These are phyloP conservation scores for Trichonephila clavipes DNA, from an alignment of 1,140 invertebrate species.

Conservation along the genomic window DNA sequence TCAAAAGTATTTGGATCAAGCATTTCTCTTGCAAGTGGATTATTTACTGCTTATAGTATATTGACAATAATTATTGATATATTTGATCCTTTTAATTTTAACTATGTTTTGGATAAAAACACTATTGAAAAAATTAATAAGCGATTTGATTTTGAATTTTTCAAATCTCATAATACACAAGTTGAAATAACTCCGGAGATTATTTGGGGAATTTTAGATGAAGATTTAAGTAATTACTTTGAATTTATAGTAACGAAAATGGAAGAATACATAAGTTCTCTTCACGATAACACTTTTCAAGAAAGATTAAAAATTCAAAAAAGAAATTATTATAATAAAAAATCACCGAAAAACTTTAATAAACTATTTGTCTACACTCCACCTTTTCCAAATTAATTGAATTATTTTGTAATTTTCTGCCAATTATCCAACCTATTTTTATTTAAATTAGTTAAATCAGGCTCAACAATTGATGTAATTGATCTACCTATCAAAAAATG, in stretches of 20 bases:
- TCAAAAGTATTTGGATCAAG: not conserved
- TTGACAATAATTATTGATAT: not conserved
- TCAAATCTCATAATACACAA: not conserved
- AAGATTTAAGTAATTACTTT: slow-evolving; percentile 19
- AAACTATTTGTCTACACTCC: too few species aligned
- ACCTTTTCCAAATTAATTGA: too few species aligned
- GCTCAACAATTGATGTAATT: too few species aligned
- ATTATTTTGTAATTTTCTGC: too few species aligned
- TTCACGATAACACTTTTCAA: not conserved
- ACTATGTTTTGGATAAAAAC: not conserved
- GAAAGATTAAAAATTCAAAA: slow-evolving; percentile 24
- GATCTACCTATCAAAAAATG: too few species aligned
- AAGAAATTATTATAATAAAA: not conserved
- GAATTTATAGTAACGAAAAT: not conserved
- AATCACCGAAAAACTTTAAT: too few species aligned
- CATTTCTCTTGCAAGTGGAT: not conserved
- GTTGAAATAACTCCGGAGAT: not conserved
- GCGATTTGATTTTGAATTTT: slow-evolving; percentile 31
- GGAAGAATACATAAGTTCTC: slow-evolving; percentile 18
- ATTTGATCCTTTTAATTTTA: slow-evolving; percentile 51
- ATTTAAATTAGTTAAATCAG: too few species aligned
- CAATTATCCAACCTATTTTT: too few species aligned
- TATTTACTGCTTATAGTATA: not conserved
- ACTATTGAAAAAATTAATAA: slow-evolving; percentile 2
- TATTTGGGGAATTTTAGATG: slow-evolving; percentile 32